Evolutionary conservation across 2,888 invertebrate species (phyloP), one percentile per base, ranked within the genome.

Genomic region (Andrena camellia): DNA sequence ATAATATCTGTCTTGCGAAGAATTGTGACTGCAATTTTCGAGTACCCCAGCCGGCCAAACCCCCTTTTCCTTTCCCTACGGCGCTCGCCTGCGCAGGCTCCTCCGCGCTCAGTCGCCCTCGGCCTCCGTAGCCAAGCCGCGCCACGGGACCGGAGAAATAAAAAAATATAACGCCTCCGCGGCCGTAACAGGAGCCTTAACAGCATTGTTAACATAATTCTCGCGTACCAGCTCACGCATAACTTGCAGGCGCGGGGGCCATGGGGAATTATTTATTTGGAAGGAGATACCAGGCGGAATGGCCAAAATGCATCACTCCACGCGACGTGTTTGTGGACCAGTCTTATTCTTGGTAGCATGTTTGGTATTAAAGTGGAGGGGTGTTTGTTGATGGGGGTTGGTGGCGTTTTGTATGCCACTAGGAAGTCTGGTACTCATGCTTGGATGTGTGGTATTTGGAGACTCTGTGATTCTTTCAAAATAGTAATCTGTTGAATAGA

Each of bases 21-120:
- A 92, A 90, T 91, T 90, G 92, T 90, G 91, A 91, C 87, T 84
- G 92, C 88, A 92, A 92, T 93, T 93, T 89, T 92, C 90, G 90
- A 90, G 89, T 87, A 86, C 52, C 80, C 84, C 23, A 20, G 73
- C 73, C 54, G 62, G 26, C 66, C 70, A 35, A n/a, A 17, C 63
- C 78, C 60, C 42, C 23, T 48, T 48, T 62, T 54, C 66, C 42
- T 60, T 48, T 64, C 48, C 7, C 33, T 13, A 52, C 4, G 8
- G 68, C 60, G 66, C 71, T 80, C 70, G 74, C 78, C 82, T 74
- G 60, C 26, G 68, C 42, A 42, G 17, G 5, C 4, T 42, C 13
- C 42, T 42, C 13, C 42, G 42, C 42, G 13, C 13, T 42, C 13
- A 42, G 42, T 42, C 3, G 42, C 42, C 48, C 35, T 54, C 60